Evolutionary conservation across 2,888 invertebrate genomes (phyloP), one percentile per base, ranked within the genome.

Genomic region (Matsumyia berberina): DNA sequence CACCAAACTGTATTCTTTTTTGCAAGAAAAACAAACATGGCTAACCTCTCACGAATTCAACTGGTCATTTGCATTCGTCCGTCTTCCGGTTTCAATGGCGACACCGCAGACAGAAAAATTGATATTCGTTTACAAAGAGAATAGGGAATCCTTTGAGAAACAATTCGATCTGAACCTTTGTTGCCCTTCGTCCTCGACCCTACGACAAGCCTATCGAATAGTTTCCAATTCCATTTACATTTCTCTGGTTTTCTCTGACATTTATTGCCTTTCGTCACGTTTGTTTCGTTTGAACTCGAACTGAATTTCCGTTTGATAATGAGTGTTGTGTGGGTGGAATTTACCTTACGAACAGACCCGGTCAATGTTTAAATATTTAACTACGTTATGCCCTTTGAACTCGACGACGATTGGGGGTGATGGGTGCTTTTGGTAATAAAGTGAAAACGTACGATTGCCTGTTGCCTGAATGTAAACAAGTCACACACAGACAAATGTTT

Each of bases 331-430:
- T 7, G 35, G 17, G 35, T 33, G 2, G 4, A 33, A 17, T 55
- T 35, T 35, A 11, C 24, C 55, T 33, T 4, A 24, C 24, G 2
- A 24, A 24, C 24, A 24, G 24, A 4, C 24, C 24, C 19, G 37
- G 37, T 57, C 57, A 57, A 39, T 24, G n/a, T 57, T 57, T 39
- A 19, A 57, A 57, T 37, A 57, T 39, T 57, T 57, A 37, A 57
- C 57, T 19, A 37, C 12, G 4, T 0, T 19, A 1, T 7, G 17
- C 37, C 57, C 37, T 37, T 57, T 37, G 57, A 57, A 37, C 57
- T 57, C 12, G 53, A 55, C 15, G 4, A 24, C 24, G 11, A 19
- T 29, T 17, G 8, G 1, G 44, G 7, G 11, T 46, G 46, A 15
- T 42, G 6, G 9, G 8, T 17, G 44, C 9, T 4, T 39, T 7